Evolutionary conservation across 2,888 invertebrate species (phyloP), one percentile per base, ranked within the genome.

Genomic region (Bellardia pandia): DNA sequence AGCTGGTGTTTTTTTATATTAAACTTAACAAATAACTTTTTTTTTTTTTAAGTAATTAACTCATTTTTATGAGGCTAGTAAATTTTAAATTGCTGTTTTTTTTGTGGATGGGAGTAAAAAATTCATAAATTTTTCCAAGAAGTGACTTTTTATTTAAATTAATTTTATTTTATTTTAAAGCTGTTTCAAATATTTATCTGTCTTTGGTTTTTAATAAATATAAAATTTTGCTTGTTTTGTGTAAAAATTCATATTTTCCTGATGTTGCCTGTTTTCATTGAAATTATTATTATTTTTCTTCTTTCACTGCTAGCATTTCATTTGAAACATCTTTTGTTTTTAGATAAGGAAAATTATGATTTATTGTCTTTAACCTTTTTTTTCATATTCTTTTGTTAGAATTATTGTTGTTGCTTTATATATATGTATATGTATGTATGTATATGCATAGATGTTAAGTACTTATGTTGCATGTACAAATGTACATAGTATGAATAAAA

Each of bases 311-410:
- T 42, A 23, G 14, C 66, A 40, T 58, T 56, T 62, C 75, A 58
- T 72, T 66, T 64, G 51, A 58, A 86, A 71, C 74, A 74, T 87
- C 81, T 71, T 87, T 85, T 85, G 81, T 85, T 87, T 45, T 78
- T 42, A 71, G 85, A 87, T 87, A 87, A 87, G 85, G 56, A 84
- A 85, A 81, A 85, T 85, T 87, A 82, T 87, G 87, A 87, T 87
- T 87, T 87, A 87, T 87, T 85, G 64, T 71, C 78, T 85, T 74
- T 74, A 87, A 81, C 74, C 81, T 87, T 83, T 83, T 75, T 56
- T 68, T 45, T 23, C 23, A 30, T 14, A 45, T 77, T 83, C 68
- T 86, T 81, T 82, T 81, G 75, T 79, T 51, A 33, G 45, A 72
- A 37, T n/a, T 58, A 42, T 64, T 74, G 68, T 45, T 79, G 56